A percentile compares a stretch with the other conserved stretches of the same genome.
These are phyloP conservation scores for zebrafish (Danio rerio) DNA, from an alignment of 2,113 vertebrate species.

Conservation along the genomic window GRCz12tu NC_133180.1:36263001-36263500, in stretches of 20 bases:
- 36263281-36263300: conserved; percentile 42
- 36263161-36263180: conserved; percentile 49
- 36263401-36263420: neutral
- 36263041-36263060: conserved; percentile 22
- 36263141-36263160: neutral
- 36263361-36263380: neutral
- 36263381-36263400: neutral
- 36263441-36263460: neutral
- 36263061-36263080: neutral
- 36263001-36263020: conserved; percentile 38
- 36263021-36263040: conserved; percentile 21
- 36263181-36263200: conserved; percentile 44
- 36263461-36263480: neutral
- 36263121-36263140: conserved; percentile 21
- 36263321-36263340: conserved; percentile 20
- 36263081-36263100: neutral
- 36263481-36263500: no score
- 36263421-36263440: neutral
- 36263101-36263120: conserved; percentile 14
- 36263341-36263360: neutral
- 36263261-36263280: conserved; percentile 27
- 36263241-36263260: neutral
- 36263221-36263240: conserved; percentile 11
- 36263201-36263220: conserved; percentile 44
- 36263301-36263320: conserved; percentile 31